Evolutionary conservation across 2,113 vertebrate species (phyloP), one percentile per base, ranked within the genome.

Genomic region (Pseudorhombus dupliciocellatus): DNA sequence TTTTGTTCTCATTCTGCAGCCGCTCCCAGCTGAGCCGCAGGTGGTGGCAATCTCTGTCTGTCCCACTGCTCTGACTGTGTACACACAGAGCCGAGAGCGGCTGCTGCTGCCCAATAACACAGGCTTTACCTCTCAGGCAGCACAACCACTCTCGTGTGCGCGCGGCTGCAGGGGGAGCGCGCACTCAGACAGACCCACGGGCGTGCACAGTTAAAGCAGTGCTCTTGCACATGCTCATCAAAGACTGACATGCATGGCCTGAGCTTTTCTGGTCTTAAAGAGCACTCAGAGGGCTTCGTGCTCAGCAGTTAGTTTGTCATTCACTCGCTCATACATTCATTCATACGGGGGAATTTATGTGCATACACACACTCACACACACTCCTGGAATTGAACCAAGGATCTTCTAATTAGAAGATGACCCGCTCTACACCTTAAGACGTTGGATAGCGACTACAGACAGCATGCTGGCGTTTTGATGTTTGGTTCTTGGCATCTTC

Each of bases 21-120:
- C 75, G 79, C 87, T 85, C 65, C 66, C 85, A 87, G 83, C 73
- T 66, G 84, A 88, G 84, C 88, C 85, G 74, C 89, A 92, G 88
- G 88, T 90, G 88, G 77, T 79, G 75, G 83, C 83, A 89, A 89
- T 91, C 82, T 88, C 77, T 73, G 61, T 68, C 70, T 72, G 72
- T 81, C 85, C 84, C 80, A 51, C 71, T 62, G 64, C 79, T 83
- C 64, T 31, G 30, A 79, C 65, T 80, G 77, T 79, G 81, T 74
- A 73, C 84, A 77, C 60, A 83, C 71, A 68, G 70, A 79, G 67
- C 80, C 76, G 40, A 70, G 66, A 18, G 16, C 16, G 74, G 68
- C 83, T 72, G 70, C 83, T 72, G 70, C 72, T 72, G 75, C 73
- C 79, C 77, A 86, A 87, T 84, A 87, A 87, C 75, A 77, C 73